Evolutionary conservation across 1,140 invertebrate genomes (phyloP), one percentile per base, ranked within the genome.

Genomic region (Oscheius sp.): DNA sequence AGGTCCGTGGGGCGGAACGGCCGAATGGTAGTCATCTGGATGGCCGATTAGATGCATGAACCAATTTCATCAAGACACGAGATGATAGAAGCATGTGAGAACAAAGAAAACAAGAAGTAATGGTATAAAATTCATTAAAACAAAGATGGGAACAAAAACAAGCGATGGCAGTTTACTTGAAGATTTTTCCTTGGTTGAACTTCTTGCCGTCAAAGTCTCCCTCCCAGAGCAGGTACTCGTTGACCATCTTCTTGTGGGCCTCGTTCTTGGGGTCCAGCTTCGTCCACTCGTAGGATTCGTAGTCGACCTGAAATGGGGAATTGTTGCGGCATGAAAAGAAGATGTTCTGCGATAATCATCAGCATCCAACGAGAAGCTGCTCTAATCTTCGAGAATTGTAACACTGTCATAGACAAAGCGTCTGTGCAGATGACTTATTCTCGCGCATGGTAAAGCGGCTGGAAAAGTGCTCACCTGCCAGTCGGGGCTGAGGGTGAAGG

Each of bases 131-230:
- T 55, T 55, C 28, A 55, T 55, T 55, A 4, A 55, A 7, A 7
- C 15, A 55, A 15, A 55, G 10, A 10, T 42, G 10, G 38, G 10
- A 10, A 42, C 10, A 42, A 10, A 55, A 23, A 23, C 15, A 55
- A 15, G 67, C 38, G 61, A 45, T 18, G 10, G 52, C 34, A 26
- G 15, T 73, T 77, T 73, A 99, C 89, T 99, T 99, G 89, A 98
- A 99, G 85, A 98, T 93, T 88, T 99, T 99, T 86, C 95, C 96
- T 55, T 98, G 92, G 86, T 95, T 96, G 88, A 97, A 96, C 85
- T 91, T 90, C 80, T 93, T 90, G 68, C 93, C 93, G 69, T 90
- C 85, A 84, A 92, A 93, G 83, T 97, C 92, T 64, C 80, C 94
- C 79, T 89, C 88, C 94, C 94, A 97, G 13, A 91, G 89, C 84